These are phyloP conservation scores for Indicator maculatus DNA, from an alignment of 2,113 vertebrate genomes.

Conservation along the genomic window DNA sequence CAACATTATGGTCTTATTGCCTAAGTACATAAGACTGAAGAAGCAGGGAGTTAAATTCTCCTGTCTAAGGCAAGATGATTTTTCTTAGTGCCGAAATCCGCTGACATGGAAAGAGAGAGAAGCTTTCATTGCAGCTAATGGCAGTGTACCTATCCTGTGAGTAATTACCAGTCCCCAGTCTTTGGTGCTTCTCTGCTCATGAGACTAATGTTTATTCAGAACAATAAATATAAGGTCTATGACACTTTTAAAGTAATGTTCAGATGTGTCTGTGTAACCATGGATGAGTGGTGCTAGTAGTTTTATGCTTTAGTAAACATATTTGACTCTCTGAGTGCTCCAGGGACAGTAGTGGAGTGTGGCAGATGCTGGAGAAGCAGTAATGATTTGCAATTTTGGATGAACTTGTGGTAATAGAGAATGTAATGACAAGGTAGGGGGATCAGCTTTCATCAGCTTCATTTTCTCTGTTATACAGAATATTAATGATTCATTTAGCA, in stretches of 20 bases:
- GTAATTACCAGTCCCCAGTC: constrained; percentile 61
- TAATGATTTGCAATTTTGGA: constrained; percentile 65
- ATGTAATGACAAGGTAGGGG: constrained; percentile 55
- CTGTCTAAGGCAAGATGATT: constrained; percentile 17
- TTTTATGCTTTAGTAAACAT: constrained; percentile 74
- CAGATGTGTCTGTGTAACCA: constrained; percentile 63
- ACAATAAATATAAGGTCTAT: constrained; percentile 75
- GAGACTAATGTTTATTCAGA: constrained; percentile 76
- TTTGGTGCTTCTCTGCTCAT: constrained; percentile 53
- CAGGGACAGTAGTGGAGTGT: constrained; percentile 44
- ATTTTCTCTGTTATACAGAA: background rate
- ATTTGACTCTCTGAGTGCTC: constrained; percentile 60
- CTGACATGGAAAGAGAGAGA: constrained; percentile 64
- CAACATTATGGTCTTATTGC: background rate
- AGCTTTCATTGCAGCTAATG: constrained; percentile 65
- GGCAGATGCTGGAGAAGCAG: constrained; percentile 32
- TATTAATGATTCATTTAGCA: constrained; percentile 67
- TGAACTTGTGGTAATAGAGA: constrained; percentile 60
- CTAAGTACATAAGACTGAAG: background rate
- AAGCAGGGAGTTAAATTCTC: constrained; percentile 45
- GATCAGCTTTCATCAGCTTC: constrained; percentile 15
- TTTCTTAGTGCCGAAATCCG: background rate
- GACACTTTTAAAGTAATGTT: constrained; percentile 72
- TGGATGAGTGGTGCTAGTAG: constrained; percentile 56
- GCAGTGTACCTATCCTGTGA: constrained; percentile 65